Base-by-base conservation (phyloP, 2,888 invertebrate genomes). In the Aradus depressus region DNA sequence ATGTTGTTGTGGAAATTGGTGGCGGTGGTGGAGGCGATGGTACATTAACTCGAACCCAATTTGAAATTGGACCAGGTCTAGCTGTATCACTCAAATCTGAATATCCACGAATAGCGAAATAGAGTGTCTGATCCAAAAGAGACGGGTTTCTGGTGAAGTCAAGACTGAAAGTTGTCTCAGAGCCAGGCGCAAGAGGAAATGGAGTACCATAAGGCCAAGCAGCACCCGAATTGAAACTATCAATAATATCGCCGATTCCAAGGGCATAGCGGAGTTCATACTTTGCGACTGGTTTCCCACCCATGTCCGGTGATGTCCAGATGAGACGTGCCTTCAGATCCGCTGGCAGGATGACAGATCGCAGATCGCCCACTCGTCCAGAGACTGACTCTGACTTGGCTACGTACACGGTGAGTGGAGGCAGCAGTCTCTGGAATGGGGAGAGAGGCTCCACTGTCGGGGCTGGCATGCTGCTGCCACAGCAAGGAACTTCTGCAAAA, bases 241-340 rank as follows among this genome's bases (percentile, higher is more conserved):
- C 59, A 23, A 60, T 51, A 16, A 61, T 56, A 19, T 60, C 59
- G 1, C 59, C 58, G 1, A 73, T 64, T 3, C 63, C 64, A 2
- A 60, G 60, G 0, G 73, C 69, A 56, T 70, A 74, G 55, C 69
- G 69, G 3, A 76, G 66, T 59, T 75, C 74, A 59, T 75, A 75
- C n/a, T 69, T 65, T 2, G 69, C 66, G 0, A 74, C 73, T 23
- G 65, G 66, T 14, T 67, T 62, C 0, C 73, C 73, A 2, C 72
- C 74, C 70, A 74, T 70, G 57, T 75, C 79, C 0, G 78, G 76
- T 3, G 77, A 72, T 1, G 77, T 76, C 76, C 78, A 79, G 0
- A 68, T 67, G 6, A 79, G 64, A 12, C 72, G 67, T 2, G 73
- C 67, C 52, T 72, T 72, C 31, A 71, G 70, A 59, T 72, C 70